phyloP scores from a whole-genome alignment of 2,888 invertebrate species.

The Enchytraeus crypticus region DNA sequence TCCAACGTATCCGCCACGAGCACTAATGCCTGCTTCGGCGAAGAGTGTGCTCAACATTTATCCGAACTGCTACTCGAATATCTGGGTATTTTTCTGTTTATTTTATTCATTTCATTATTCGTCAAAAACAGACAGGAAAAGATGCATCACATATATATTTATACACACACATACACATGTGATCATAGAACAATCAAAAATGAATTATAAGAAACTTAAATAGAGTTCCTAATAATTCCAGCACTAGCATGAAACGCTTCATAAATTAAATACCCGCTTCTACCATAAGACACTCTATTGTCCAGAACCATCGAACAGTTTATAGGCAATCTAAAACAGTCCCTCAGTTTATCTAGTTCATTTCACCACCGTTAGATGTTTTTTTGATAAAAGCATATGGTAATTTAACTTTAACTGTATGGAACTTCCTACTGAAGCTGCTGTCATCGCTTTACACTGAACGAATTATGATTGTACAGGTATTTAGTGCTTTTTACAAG shows the following conservation, averaged over 20 bases:
- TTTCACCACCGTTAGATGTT: too few relatives aligned
- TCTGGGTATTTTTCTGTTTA: constrained; percentile 6
- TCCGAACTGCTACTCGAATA: constrained; percentile 28
- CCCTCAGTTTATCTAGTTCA: neutral
- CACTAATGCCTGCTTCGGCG: constrained; percentile 40
- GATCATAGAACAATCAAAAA: too few relatives aligned
- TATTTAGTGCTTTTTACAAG: too few relatives aligned
- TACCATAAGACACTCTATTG: too few relatives aligned
- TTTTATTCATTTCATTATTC: neutral
- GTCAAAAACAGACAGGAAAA: too few relatives aligned
- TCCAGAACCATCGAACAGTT: too few relatives aligned
- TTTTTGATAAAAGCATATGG: neutral
- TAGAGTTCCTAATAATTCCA: too few relatives aligned
- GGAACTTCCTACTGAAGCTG: neutral
- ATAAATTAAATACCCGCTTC: too few relatives aligned
- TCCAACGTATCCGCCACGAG: constrained; percentile 43
- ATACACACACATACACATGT: neutral
- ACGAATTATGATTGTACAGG: too few relatives aligned
- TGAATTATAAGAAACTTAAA: too few relatives aligned
- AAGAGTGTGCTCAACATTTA: constrained; percentile 38
- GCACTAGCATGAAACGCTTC: too few relatives aligned
- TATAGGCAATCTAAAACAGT: too few relatives aligned
- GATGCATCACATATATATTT: neutral
- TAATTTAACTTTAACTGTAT: neutral
- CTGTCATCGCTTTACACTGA: neutral